Conservation (phyloP, 37 sponge, comb jelly and placozoan genomes). For the Spongia lamella region DNA sequence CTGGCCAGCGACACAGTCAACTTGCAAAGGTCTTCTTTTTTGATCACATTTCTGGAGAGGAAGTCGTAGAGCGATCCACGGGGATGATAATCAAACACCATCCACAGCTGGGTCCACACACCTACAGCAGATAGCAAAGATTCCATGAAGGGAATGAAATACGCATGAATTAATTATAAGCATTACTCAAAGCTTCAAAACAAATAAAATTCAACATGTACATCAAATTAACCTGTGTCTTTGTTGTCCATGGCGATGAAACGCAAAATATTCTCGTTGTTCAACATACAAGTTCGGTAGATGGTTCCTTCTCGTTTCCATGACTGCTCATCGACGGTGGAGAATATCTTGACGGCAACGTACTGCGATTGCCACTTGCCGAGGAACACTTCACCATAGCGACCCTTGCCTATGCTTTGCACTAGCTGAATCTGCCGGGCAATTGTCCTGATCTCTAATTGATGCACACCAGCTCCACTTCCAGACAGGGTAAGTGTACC, state of each 20-base stretch:
- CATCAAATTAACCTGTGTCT: constrained; percentile 19
- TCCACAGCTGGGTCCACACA: too few species aligned
- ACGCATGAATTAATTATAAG: too few species aligned
- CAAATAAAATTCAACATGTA: too few species aligned
- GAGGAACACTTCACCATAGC: constrained; percentile 87
- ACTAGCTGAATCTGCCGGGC: constrained; percentile 74
- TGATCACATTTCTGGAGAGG: constrained; percentile 25
- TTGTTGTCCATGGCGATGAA: constrained; percentile 82
- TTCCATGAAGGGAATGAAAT: too few species aligned
- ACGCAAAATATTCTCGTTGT: constrained; percentile 88
- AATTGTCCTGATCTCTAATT: constrained; percentile 75
- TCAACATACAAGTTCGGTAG: constrained; percentile 75
- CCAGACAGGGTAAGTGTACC: too few species aligned
- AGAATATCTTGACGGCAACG: constrained; percentile 94
- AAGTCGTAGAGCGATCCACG: constrained; percentile 50
- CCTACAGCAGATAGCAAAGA: too few species aligned
- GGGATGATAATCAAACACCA: constrained; percentile 50
- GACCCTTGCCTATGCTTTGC: constrained; percentile 77
- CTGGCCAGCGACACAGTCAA: constrained; percentile 35
- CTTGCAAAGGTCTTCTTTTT: background rate
- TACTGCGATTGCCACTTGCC: constrained; percentile 77
- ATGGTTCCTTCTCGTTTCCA: constrained; percentile 90
- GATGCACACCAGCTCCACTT: constrained; percentile 65
- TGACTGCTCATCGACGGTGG: constrained; percentile 75
- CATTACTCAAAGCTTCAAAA: too few species aligned